A percentile compares a stretch with the other conserved stretches of the same genome.
phyloP scores from a whole-genome alignment of 2,113 vertebrate genomes.

The Phoxinus phoxinus region DNA sequence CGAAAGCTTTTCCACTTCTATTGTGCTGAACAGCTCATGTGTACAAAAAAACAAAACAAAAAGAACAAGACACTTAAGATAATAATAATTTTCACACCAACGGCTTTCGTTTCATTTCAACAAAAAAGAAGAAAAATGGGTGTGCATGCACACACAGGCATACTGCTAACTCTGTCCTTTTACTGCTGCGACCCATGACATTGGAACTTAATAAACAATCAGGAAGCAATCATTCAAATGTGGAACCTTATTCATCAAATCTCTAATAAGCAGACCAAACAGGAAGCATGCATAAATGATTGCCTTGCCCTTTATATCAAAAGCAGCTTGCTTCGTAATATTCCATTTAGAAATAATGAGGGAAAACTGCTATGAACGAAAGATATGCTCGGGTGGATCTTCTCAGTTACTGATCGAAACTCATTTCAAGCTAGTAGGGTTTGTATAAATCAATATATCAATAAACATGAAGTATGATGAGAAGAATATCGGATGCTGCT shows the following conservation, averaged over 20 bases:
- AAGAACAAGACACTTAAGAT: neutral
- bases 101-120: neutral
- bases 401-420: neutral
- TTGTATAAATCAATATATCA: neutral
- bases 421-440: conserved; percentile 16
- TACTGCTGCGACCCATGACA: conserved; percentile 44
- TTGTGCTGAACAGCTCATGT: conserved; percentile 1
- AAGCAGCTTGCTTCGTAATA: conserved; percentile 40
- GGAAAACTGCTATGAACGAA: neutral
- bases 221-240: conserved; percentile 49
- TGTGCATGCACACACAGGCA: neutral
- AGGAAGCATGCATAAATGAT: conserved; percentile 47
- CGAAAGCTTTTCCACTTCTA: neutral
- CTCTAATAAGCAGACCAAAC: conserved; percentile 44
- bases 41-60: neutral
- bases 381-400: neutral
- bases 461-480: neutral
- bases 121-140: conserved; percentile 2
- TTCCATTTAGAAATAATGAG: conserved; percentile 26
- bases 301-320: conserved; percentile 47
- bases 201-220: conserved; percentile 56
- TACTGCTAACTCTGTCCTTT: conserved; percentile 39
- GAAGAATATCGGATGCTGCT: neutral
- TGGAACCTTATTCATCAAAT: conserved; percentile 51
- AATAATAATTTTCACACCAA: conserved; percentile 7